Percentiles rank a stretch among this genome's conserved stretches.
These are phyloP conservation scores for Hirtodrosophila trivittata DNA, from an alignment of 2,888 invertebrate genomes.

Conservation along the genomic window DNA sequence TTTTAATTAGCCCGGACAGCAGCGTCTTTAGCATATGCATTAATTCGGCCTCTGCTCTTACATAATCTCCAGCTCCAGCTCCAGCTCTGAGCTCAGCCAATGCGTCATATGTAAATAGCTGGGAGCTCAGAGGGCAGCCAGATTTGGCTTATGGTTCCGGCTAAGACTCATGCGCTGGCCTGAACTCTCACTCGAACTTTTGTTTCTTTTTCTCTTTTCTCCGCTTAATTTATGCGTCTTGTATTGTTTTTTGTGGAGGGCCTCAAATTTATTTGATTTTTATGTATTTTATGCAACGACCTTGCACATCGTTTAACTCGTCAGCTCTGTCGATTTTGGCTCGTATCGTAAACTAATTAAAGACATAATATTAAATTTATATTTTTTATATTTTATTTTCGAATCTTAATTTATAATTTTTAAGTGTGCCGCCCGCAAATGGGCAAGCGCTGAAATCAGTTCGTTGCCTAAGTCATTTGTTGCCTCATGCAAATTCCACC, in stretches of 20 bases:
- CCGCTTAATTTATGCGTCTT: constrained; percentile 60
- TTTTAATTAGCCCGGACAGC: constrained; percentile 51
- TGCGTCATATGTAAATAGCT: constrained; percentile 52
- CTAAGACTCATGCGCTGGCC: constrained; percentile 20
- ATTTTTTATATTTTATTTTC: no score
- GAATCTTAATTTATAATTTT: constrained; percentile 13
- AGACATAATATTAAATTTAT: constrained; percentile 20
- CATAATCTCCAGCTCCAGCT: constrained; percentile 24
- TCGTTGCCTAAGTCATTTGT: constrained; percentile 77
- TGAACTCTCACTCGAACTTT: constrained; percentile 50
- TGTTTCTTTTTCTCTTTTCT: constrained; percentile 32
- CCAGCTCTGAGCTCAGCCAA: constrained; percentile 31
- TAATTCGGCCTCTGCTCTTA: constrained; percentile 42
- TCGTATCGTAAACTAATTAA: constrained; percentile 59
- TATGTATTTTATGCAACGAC: constrained; percentile 79
- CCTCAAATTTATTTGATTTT: constrained; percentile 69
- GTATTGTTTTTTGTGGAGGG: constrained; percentile 12
- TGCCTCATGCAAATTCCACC: constrained; percentile 31
- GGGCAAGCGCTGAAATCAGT: constrained; percentile 26
- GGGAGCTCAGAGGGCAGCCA: constrained; percentile 1
- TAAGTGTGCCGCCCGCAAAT: constrained; percentile 25
- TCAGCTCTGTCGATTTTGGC: constrained; percentile 4
- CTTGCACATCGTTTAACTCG: constrained; percentile 64
- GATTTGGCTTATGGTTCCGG: constrained; percentile 40
- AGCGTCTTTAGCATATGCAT: constrained; percentile 49